Percentiles rank a stretch among this genome's conserved stretches.
Conservation (phyloP, 1,140 invertebrate genomes). For the Nixonia krombeini region DNA sequence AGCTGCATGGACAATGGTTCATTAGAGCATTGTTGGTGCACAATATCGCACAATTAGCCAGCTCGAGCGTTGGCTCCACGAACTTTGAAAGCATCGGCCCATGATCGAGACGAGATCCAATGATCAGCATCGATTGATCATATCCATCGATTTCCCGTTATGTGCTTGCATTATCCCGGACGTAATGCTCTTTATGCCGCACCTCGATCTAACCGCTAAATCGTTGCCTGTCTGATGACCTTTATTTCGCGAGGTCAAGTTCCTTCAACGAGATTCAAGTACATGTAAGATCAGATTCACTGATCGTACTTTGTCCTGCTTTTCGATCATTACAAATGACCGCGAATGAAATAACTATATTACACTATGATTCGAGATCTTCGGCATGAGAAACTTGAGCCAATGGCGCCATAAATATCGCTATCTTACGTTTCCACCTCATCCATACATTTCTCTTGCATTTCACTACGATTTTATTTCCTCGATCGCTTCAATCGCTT, state of each 20-base stretch:
- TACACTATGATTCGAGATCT: too few species aligned
- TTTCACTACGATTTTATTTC: too few species aligned
- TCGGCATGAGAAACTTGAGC: too few species aligned
- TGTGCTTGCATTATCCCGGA: constrained; percentile 57
- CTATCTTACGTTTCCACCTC: too few species aligned
- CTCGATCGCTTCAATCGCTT: too few species aligned
- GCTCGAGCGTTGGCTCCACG: constrained; percentile 44
- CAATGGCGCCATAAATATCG: too few species aligned
- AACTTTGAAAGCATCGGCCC: constrained; percentile 57
- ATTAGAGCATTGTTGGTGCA: constrained; percentile 68
- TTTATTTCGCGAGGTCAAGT: constrained; percentile 5
- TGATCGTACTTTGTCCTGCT: too few species aligned
- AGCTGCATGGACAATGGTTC: constrained; percentile 65
- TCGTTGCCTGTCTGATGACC: constrained; percentile 12
- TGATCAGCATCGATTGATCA: constrained; percentile 59
- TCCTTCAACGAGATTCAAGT: background rate
- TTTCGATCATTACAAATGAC: too few species aligned
- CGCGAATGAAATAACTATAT: too few species aligned
- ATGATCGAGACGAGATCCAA: constrained; percentile 46
- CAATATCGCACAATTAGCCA: constrained; percentile 69
- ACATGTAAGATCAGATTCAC: too few species aligned
- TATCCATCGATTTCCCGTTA: constrained; percentile 59
- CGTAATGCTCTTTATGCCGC: constrained; percentile 57
- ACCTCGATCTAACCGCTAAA: constrained; percentile 29
- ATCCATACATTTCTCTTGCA: too few species aligned